Percentiles rank a stretch among this genome's conserved stretches.
These are phyloP conservation scores for Fringilla coelebs DNA, from an alignment of 2,797 vertebrate genomes.

Conservation along the genomic window DNA sequence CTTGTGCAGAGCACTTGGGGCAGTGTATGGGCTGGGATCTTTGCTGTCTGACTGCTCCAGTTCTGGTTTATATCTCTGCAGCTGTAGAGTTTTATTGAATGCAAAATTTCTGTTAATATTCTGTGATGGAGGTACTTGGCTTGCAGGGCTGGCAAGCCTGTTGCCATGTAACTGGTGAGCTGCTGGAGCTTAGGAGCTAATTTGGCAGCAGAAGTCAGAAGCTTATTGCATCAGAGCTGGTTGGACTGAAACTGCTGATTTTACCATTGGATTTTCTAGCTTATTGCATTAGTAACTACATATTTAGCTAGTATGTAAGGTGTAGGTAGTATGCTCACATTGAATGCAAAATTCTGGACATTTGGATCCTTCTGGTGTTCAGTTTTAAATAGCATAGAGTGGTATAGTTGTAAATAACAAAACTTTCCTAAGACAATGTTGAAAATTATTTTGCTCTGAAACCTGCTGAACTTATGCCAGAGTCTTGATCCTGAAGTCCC, in stretches of 20 bases:
- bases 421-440: not conserved
- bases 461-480: not conserved
- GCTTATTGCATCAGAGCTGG: not conserved
- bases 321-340: not conserved
- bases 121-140: not conserved
- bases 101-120: not conserved
- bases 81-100: not conserved
- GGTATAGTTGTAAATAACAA: not conserved
- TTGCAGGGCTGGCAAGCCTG: not conserved
- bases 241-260: not conserved
- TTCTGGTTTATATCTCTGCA: not conserved
- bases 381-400: not conserved
- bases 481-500: not conserved
- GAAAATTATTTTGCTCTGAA: not conserved
- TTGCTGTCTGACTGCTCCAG: not conserved
- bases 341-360: not conserved
- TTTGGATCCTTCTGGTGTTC: not conserved
- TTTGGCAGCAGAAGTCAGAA: not conserved
- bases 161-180: not conserved
- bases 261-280: not conserved
- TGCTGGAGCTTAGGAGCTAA: not conserved
- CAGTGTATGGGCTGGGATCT: not conserved
- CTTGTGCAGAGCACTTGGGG: not conserved
- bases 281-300: not conserved
- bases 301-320: not conserved